These are phyloP conservation scores for Mactra quadrangularis DNA, from an alignment of 1,140 invertebrate species.

Conservation along the genomic window DNA sequence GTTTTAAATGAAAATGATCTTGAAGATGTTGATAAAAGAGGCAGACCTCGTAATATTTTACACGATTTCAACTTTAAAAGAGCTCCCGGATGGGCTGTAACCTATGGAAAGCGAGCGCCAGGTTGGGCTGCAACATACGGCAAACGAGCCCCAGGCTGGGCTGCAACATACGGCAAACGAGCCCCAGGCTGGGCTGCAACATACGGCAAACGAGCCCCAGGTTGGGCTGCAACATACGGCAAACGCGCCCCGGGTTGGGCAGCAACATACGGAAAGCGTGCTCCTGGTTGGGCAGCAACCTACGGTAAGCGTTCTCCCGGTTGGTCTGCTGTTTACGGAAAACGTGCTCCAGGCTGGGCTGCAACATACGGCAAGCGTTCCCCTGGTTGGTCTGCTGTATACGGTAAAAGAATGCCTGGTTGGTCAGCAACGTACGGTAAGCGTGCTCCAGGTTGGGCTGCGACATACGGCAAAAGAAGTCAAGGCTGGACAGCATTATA, in stretches of 20 bases:
- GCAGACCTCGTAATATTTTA: no score
- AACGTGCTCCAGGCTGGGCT: slow-evolving; percentile 19
- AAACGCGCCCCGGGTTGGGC: slow-evolving; percentile 16
- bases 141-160: background rate
- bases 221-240: slow-evolving; percentile 35
- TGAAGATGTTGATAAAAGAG: background rate
- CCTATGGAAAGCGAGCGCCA: background rate
- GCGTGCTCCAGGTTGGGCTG: slow-evolving; percentile 23
- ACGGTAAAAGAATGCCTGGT: slow-evolving; percentile 24
- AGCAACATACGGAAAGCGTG: slow-evolving; percentile 37
- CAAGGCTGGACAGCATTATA: no score
- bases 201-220: slow-evolving; percentile 34
- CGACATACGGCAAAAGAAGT: slow-evolving; percentile 35
- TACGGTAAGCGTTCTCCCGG: slow-evolving; percentile 31
- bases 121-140: background rate
- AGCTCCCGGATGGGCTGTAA: background rate
- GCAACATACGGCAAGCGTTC: slow-evolving; percentile 31
- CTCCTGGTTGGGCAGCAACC: slow-evolving; percentile 12
- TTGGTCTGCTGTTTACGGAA: slow-evolving; percentile 47
- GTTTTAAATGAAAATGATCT: background rate
- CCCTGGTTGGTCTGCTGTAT: slow-evolving; percentile 22
- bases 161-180: slow-evolving; percentile 25
- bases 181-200: slow-evolving; percentile 14
- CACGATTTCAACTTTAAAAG: background rate
- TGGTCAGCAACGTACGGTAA: slow-evolving; percentile 44